Evolutionary conservation across 2,888 invertebrate species (phyloP).

Genomic region (Malacosoma neustria): DNA sequence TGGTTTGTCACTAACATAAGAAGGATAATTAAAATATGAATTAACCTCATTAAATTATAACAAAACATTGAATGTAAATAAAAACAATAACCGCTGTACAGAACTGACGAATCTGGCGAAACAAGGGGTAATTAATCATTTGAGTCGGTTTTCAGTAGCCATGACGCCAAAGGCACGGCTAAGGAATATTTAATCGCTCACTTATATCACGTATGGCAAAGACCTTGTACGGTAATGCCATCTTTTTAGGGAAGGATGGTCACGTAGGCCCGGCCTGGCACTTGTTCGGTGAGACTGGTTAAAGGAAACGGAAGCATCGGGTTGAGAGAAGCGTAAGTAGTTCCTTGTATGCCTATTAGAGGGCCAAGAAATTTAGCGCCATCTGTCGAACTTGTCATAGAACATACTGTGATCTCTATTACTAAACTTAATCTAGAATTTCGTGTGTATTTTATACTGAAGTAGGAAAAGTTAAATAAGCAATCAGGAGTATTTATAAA

Average conservation of each 20-base stretch:
- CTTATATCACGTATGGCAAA: background rate
- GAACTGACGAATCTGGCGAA: background rate
- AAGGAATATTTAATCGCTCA: background rate
- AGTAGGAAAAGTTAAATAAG: too few relatives aligned
- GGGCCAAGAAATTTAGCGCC: too few relatives aligned
- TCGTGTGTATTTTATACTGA: too few relatives aligned
- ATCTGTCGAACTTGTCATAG: too few relatives aligned
- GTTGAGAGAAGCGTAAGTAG: too few relatives aligned
- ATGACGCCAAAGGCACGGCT: background rate
- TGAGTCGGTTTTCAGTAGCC: background rate
- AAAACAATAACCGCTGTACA: conserved; percentile 3
- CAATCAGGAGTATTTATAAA: too few relatives aligned
- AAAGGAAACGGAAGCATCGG: background rate
- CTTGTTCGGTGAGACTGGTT: background rate
- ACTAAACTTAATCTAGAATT: too few relatives aligned
- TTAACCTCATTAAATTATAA: background rate
- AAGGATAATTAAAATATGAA: too few relatives aligned
- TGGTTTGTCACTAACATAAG: too few relatives aligned
- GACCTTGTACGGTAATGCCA: background rate
- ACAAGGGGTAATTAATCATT: background rate
- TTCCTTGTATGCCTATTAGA: too few relatives aligned
- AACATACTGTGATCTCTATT: too few relatives aligned
- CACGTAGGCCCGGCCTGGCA: background rate
- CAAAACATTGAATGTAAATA: conserved; percentile 2
- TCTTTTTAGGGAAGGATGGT: background rate